These are phyloP conservation scores for Hestina assimilis DNA, from an alignment of 1,140 invertebrate species.

Conservation along the genomic window DNA sequence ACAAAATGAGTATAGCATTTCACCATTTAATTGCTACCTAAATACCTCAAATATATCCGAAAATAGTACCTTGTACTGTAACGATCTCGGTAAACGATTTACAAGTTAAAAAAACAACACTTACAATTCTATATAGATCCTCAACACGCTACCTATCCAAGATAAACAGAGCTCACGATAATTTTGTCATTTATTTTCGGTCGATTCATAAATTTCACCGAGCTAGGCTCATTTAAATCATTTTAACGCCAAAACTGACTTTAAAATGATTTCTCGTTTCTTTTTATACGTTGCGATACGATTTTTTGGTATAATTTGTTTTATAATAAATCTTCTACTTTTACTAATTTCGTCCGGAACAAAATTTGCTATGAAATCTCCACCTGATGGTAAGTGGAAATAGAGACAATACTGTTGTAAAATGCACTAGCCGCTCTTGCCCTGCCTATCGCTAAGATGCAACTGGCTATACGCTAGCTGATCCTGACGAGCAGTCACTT, in stretches of 20 bases:
- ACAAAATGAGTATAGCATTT: conserved; percentile 36
- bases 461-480: too few species aligned
- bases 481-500: too few species aligned
- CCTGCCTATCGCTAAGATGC: too few species aligned
- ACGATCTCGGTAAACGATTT: conserved; percentile 46
- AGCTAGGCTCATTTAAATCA: conserved; percentile 53
- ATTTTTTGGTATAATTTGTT: not conserved
- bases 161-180: conserved; percentile 24
- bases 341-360: too few species aligned
- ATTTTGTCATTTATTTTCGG: conserved; percentile 46
- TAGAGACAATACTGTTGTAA: too few species aligned
- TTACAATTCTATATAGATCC: not conserved
- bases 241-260: conserved; percentile 64
- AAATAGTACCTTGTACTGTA: conserved; percentile 42
- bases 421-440: too few species aligned
- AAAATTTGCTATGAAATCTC: too few species aligned
- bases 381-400: too few species aligned
- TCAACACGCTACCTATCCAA: not conserved
- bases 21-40: conserved; percentile 47
- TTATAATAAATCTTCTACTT: too few species aligned
- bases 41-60: conserved; percentile 38
- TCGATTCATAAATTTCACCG: conserved; percentile 50
- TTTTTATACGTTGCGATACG: conserved; percentile 9
- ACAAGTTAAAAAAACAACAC: conserved; percentile 20
- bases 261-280: conserved; percentile 25